phyloP scores from a whole-genome alignment of 2,113 vertebrate species.

The Calonectris borealis region DNA sequence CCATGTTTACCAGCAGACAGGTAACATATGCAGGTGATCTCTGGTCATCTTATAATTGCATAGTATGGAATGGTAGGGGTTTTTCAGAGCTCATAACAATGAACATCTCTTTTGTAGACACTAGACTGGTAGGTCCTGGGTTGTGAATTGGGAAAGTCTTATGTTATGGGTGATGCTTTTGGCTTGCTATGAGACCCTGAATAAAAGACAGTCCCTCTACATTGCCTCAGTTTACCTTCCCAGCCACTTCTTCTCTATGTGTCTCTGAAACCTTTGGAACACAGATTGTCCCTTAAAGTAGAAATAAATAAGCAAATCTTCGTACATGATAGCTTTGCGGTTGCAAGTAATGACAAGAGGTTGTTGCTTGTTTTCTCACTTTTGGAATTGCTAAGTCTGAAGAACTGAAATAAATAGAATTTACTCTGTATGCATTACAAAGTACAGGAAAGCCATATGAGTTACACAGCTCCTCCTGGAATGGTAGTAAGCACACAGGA shows the following conservation, averaged over 20 bases:
- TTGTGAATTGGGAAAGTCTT: not conserved
- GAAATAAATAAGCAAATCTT: not conserved
- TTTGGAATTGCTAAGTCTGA: not conserved
- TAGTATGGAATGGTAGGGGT: not conserved
- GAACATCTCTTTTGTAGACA: not conserved
- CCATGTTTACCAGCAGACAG: not conserved
- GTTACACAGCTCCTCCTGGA: not conserved
- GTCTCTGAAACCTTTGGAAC: not conserved
- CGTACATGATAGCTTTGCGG: accelerated
- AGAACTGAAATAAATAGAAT: not conserved
- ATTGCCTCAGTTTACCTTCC: not conserved
- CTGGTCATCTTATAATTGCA: not conserved
- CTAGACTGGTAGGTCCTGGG: not conserved
- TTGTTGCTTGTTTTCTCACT: not conserved
- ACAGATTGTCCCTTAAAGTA: not conserved
- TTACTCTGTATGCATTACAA: not conserved
- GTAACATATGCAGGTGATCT: not conserved
- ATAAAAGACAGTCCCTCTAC: not conserved
- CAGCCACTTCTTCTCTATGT: not conserved
- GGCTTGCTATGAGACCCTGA: not conserved
- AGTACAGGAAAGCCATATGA: not conserved
- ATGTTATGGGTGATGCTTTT: not conserved
- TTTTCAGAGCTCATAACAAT: not conserved
- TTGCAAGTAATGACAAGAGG: not conserved
- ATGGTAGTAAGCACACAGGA: not conserved